Evolutionary conservation across 2,888 invertebrate genomes (phyloP), one percentile per base, ranked within the genome.

Genomic region (Cephus nigrinus): DNA sequence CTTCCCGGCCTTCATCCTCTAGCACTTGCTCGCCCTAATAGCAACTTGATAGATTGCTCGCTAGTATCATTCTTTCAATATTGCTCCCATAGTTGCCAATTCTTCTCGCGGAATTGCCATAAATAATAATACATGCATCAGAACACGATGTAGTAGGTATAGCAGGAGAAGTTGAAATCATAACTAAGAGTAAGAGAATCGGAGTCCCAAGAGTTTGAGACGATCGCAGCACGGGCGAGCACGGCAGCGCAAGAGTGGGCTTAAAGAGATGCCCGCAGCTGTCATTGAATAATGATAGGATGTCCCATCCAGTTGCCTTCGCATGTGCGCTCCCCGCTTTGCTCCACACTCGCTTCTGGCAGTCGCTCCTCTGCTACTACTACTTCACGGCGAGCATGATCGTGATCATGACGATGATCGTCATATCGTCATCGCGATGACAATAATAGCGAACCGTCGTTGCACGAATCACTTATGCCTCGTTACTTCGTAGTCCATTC

Each of bases 261-360:
- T 40, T 40, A 40, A 40, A 40, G 40, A 40, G 40, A 40, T 40
- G 40, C 40, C 5, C 40, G 40, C 15, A 40, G 40, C 40, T 84
- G 88, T 89, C 88, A 89, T 89, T 89, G 89, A 84, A 89, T 89
- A 89, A 89, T 89, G 87, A 88, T 88, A 85, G 89, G 89, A 89
- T 88, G 89, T 88, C 83, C 85, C 88, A 84, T 88, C 86, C 81
- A 30, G 69, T 40, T 40, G 40, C 15, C 40, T 40, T 15, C 40
- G 40, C 40, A 40, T 40, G 40, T 40, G 40, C 40, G 15, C 40
- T 40, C 15, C 15, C 40, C 40, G 4, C 40, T 40, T 15, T 15
- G 40, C 15, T 40, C 40, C 40, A 5, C 15, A 40, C 15, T 40
- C 36, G 4, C 15, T 40, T 40, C 36, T 40, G 36, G 36, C 36